Conservation (phyloP, 2,113 vertebrate genomes). For the Falcunculus frontatus region DNA sequence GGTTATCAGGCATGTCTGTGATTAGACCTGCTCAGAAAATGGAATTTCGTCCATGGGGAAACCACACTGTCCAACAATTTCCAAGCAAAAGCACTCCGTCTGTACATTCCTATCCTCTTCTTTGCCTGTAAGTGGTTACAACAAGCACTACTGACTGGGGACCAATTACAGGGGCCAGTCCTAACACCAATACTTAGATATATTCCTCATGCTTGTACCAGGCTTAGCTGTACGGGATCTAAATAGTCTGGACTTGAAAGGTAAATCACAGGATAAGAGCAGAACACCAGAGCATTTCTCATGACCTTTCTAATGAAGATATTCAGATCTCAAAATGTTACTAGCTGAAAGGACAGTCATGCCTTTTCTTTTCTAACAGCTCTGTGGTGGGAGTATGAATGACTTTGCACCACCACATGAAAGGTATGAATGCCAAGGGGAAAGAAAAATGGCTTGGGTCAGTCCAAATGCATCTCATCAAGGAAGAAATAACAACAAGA, state of each 20-base stretch:
- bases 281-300: background rate
- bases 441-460: background rate
- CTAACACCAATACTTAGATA: background rate
- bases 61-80: background rate
- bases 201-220: background rate
- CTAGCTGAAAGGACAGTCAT: background rate
- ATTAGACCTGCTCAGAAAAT: constrained; percentile 31
- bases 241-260: background rate
- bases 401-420: background rate
- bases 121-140: background rate
- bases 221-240: background rate
- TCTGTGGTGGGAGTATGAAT: background rate
- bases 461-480: background rate
- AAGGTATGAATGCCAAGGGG: background rate
- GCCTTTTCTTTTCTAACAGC: background rate
- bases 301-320: background rate
- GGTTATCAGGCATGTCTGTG: constrained; percentile 30
- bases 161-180: background rate
- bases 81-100: background rate
- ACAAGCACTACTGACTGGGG: background rate
- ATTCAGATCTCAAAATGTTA: constrained; percentile 4
- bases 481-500: background rate
- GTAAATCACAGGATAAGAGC: background rate
- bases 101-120: background rate
- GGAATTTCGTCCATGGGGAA: background rate